Evolutionary conservation across 2,797 vertebrate species (phyloP).

Genomic region (Sebastes aleutianus): DNA sequence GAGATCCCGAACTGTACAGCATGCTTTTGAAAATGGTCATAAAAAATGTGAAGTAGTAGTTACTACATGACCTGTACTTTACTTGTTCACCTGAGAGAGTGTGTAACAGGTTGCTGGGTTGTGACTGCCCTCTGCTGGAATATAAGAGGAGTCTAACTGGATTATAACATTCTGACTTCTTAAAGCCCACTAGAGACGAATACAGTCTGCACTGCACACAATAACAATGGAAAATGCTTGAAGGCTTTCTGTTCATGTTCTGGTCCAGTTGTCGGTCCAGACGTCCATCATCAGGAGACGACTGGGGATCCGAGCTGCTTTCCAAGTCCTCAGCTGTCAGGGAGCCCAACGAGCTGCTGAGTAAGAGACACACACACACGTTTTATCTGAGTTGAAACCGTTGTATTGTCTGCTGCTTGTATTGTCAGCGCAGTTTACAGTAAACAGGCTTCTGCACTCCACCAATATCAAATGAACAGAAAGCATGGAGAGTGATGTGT

Average conservation of each 20-base stretch:
- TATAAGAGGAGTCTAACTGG: background rate
- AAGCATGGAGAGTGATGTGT: background rate
- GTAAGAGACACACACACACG: conserved; percentile 35
- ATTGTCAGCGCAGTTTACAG: background rate
- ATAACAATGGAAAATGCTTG: background rate
- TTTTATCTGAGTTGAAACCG: background rate
- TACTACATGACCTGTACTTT: background rate
- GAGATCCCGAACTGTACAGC: background rate
- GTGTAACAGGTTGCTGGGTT: background rate
- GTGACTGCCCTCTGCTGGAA: conserved; percentile 11
- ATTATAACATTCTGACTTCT: background rate
- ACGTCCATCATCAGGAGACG: conserved; percentile 90
- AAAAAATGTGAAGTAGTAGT: background rate
- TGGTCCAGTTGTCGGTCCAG: conserved; percentile 90
- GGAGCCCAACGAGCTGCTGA: conserved; percentile 4
- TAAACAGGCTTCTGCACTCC: background rate
- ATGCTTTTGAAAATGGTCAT: background rate
- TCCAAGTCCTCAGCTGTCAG: conserved; percentile 86
- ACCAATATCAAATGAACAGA: too few species aligned
- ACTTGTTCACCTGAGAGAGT: too few species aligned
- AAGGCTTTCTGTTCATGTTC: conserved; percentile 1
- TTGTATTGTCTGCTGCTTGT: background rate
- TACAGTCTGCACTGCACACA: background rate
- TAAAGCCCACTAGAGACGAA: background rate
- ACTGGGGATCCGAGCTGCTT: conserved; percentile 91